These are phyloP conservation scores for Dryadula phaetusa DNA, from an alignment of 2,888 invertebrate species.

Conservation along the genomic window DNA sequence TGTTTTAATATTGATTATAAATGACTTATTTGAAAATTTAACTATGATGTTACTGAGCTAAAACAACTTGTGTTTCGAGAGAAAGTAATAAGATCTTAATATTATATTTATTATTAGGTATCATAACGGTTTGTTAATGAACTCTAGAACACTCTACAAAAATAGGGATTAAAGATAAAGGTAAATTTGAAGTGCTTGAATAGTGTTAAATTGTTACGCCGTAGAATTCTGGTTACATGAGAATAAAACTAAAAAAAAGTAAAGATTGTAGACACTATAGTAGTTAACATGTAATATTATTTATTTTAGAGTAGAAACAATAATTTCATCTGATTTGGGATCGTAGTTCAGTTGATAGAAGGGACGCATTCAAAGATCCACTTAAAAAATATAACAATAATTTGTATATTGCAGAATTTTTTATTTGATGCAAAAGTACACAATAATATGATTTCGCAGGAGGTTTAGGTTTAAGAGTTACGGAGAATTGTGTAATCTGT, in stretches of 20 bases:
- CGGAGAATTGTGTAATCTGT: slow-evolving; percentile 90
- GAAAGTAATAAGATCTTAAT: too few relatives aligned
- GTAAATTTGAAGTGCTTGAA: not conserved
- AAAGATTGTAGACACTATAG: not conserved
- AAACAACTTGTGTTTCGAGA: not conserved
- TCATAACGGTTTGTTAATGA: not conserved
- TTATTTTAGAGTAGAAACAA: too few relatives aligned
- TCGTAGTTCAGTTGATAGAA: too few relatives aligned
- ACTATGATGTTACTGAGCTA: too few relatives aligned
- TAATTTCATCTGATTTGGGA: not conserved
- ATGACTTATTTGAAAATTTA: not conserved
- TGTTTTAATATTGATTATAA: slow-evolving; percentile 12
- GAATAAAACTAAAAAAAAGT: not conserved
- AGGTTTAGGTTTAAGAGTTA: slow-evolving; percentile 89
- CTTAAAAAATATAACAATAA: too few relatives aligned
- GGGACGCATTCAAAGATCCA: too few relatives aligned
- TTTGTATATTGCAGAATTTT: too few relatives aligned
- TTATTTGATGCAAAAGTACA: not conserved
- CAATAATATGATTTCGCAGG: slow-evolving; percentile 76
- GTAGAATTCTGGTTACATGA: not conserved
- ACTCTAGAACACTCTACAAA: not conserved
- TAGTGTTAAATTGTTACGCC: not conserved
- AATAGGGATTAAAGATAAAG: not conserved
- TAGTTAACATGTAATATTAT: too few relatives aligned
- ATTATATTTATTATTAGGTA: too few relatives aligned